Percentiles rank a stretch among this genome's conserved stretches.
Conservation (phyloP, 2,888 invertebrate species). For the Noctuana brunneofusca region DNA sequence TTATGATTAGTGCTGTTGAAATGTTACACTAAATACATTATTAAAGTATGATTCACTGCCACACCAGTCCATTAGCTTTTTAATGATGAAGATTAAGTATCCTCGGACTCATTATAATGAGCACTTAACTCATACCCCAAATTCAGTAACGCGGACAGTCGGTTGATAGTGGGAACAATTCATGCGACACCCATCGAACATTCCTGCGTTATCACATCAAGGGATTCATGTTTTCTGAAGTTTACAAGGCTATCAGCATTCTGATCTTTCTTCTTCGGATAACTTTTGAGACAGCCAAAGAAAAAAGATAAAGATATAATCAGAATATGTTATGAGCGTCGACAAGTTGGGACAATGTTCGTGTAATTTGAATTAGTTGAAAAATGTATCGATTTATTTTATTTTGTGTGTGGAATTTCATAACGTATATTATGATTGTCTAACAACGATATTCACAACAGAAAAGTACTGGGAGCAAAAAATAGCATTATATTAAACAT, state of each 20-base stretch:
- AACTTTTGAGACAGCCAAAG: not conserved
- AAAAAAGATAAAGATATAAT: not conserved
- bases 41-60: slow-evolving; percentile 27
- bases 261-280: not conserved
- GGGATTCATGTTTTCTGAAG: slow-evolving; percentile 1
- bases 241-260: not conserved
- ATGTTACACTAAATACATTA: slow-evolving; percentile 21
- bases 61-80: slow-evolving; percentile 37
- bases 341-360: not conserved
- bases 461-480: not conserved
- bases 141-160: slow-evolving; percentile 24
- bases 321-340: not conserved
- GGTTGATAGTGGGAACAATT: slow-evolving; percentile 26
- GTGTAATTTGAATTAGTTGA: not conserved
- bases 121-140: slow-evolving; percentile 27
- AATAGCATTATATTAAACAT: slow-evolving; percentile 1
- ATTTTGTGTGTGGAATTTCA: not conserved
- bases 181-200: slow-evolving; percentile 34
- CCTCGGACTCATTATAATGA: slow-evolving; percentile 13
- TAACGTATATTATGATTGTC: not conserved
- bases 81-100: slow-evolving; percentile 13
- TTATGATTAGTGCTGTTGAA: slow-evolving; percentile 37
- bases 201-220: slow-evolving; percentile 25
- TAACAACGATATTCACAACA: slow-evolving; percentile 2
- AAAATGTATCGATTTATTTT: not conserved